A percentile compares a stretch with the other conserved stretches of the same genome.
phyloP scores from a whole-genome alignment of 2,888 invertebrate species.

The Chrysina gloriosa region DNA sequence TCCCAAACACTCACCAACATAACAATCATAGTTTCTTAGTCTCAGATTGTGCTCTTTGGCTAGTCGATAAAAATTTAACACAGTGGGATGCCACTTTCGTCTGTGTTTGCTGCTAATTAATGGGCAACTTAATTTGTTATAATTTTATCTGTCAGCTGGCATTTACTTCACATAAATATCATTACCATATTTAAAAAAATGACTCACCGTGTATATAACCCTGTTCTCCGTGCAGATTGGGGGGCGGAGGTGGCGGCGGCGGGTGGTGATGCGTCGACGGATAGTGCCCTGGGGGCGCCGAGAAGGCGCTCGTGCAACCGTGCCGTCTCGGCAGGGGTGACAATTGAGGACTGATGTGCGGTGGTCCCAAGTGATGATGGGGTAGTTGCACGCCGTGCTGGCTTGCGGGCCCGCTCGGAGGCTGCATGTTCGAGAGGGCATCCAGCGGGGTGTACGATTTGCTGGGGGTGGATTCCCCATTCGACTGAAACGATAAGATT shows the following conservation, averaged over 20 bases:
- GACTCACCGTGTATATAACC: slow-evolving; percentile 63
- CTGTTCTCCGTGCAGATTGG: slow-evolving; percentile 52
- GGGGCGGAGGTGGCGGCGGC: slow-evolving; percentile 52
- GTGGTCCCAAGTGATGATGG: slow-evolving; percentile 63
- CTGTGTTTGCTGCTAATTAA: not conserved
- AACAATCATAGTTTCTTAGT: no score
- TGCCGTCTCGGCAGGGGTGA: slow-evolving; percentile 60
- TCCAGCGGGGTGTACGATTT: slow-evolving; percentile 86
- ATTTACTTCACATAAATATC: no score
- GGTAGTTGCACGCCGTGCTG: slow-evolving; percentile 60
- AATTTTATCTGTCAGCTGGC: no score
- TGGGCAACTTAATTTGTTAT: no score
- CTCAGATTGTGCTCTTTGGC: no score
- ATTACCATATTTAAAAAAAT: slow-evolving; percentile 30
- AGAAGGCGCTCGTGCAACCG: slow-evolving; percentile 73
- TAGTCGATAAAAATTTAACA: no score
- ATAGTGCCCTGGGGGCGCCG: slow-evolving; percentile 64
- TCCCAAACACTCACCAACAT: no score
- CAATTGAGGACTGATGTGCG: slow-evolving; percentile 68
- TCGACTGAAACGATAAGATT: slow-evolving; percentile 61
- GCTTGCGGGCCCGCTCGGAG: slow-evolving; percentile 71
- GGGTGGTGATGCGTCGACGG: slow-evolving; percentile 62
- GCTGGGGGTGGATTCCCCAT: slow-evolving; percentile 58
- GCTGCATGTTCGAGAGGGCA: slow-evolving; percentile 88
- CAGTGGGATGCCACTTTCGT: no score